Base-by-base conservation (phyloP, 1,140 invertebrate species). In the Tetramorium alpestre region DNA sequence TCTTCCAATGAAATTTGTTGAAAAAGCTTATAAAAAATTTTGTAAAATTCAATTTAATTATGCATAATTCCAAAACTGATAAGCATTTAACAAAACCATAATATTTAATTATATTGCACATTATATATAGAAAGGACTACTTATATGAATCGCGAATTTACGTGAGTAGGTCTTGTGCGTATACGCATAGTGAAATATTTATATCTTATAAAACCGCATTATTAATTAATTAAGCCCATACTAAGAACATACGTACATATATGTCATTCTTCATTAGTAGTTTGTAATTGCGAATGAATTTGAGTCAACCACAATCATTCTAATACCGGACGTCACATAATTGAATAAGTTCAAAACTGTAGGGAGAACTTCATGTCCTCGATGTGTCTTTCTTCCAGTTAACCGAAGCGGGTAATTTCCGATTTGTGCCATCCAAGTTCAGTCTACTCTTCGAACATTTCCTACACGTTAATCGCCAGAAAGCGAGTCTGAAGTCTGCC, bases 401-500 rank as follows among this genome's bases (percentile, higher is more conserved):
- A 51, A 84, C 88, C 10, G 91, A 60, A 0, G 85, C 51, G 62
- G 89, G 85, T 75, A 90, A 75, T 85, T 91, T 88, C 72, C 89
- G 81, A 56, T 88, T 78, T 51, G 67, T 88, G 25, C 64, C 87
- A 44, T 88, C 75, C 76, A 91, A 62, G 58, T 84, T 78, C 25
- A 60, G 72, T 75, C 92, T 87, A 77, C 85, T 90, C 75, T 92
- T 90, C 67, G 88, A 91, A 47, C 92, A 94, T 62, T 93, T 93
- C 25, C 89, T 91, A 54, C 87, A 94, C 10, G 97, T 98, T 11
- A 98, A 92, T 81, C 97, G 95, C 97, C 97, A 98, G 90, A 98
- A 98, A 0, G 98, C 98, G 87, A 97, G 96, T 92, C 98, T 96
- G 93, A 98, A 98, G 93, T 98, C 97, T 0, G 97, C 97, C 91